Evolutionary conservation across 2,113 vertebrate species (phyloP).

Genomic region (Rostratula benghalensis): DNA sequence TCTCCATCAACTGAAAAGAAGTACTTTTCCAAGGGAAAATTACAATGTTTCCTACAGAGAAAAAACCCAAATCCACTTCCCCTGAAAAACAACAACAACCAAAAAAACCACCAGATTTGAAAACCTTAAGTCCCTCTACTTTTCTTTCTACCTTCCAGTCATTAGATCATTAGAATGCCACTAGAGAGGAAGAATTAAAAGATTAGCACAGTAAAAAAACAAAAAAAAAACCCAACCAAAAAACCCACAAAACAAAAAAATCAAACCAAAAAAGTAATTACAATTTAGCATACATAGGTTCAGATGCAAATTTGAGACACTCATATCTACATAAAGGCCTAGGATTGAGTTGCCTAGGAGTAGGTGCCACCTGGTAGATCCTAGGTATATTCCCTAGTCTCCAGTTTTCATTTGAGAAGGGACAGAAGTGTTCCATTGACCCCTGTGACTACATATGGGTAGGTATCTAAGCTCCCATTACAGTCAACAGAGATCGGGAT

Average conservation of each 20-base stretch:
- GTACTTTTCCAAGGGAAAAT: neutral
- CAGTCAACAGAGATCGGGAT: neutral
- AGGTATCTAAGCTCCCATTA: neutral
- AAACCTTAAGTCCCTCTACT: neutral
- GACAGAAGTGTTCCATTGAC: neutral
- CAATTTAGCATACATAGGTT: neutral
- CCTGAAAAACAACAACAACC: neutral
- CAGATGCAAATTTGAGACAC: neutral
- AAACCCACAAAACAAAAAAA: too few species aligned
- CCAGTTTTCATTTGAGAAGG: neutral
- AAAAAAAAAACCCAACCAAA: too few species aligned
- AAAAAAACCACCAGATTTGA: neutral
- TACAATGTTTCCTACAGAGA: neutral
- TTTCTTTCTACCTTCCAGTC: neutral
- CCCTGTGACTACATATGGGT: neutral
- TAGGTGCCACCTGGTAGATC: neutral
- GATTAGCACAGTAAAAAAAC: neutral
- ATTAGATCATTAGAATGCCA: too few species aligned
- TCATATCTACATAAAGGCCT: neutral
- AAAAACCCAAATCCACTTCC: neutral
- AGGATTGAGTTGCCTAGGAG: neutral
- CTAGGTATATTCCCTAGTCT: neutral
- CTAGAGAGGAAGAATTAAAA: neutral
- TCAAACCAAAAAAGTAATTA: neutral
- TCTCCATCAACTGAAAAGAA: neutral